phyloP scores from a whole-genome alignment of 2,888 invertebrate genomes.

The Cybosia mesomella region DNA sequence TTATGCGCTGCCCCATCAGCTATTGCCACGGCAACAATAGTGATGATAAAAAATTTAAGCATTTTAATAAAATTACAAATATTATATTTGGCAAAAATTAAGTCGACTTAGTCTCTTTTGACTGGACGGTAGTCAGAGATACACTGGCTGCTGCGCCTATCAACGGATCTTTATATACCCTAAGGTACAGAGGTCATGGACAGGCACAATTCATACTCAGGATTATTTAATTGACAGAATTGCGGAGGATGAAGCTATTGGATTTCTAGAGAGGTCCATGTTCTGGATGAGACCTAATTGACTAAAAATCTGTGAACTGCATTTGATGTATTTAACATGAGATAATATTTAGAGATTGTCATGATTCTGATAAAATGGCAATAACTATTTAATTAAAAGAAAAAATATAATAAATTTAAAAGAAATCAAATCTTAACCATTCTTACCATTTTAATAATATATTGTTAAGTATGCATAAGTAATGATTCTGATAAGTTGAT shows the following conservation, averaged over 20 bases:
- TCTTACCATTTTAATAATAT: neutral
- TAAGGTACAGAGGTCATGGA: conserved; percentile 68
- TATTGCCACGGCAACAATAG: conserved; percentile 64
- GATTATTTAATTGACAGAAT: conserved; percentile 69
- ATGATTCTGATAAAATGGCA: neutral
- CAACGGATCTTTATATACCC: conserved; percentile 67
- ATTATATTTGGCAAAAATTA: conserved; percentile 42
- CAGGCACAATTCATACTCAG: conserved; percentile 62
- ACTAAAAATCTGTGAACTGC: neutral
- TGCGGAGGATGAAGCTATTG: conserved; percentile 48
- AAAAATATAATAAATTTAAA: too few relatives aligned
- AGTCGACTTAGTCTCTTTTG: conserved; percentile 53
- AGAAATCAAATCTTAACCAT: neutral
- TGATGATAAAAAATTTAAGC: conserved; percentile 62
- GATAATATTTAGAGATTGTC: neutral
- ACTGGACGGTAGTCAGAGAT: conserved; percentile 55
- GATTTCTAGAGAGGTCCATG: conserved; percentile 53
- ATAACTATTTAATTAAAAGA: neutral
- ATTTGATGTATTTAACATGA: too few relatives aligned
- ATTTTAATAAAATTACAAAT: conserved; percentile 51
- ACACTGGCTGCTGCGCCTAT: conserved; percentile 55
- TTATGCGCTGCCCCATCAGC: conserved; percentile 63
- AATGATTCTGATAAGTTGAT: neutral
- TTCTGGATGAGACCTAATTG: conserved; percentile 6
- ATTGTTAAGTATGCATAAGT: neutral